Evolutionary conservation across 2,888 invertebrate genomes (phyloP).

Genomic region (Serrognathus titanus): DNA sequence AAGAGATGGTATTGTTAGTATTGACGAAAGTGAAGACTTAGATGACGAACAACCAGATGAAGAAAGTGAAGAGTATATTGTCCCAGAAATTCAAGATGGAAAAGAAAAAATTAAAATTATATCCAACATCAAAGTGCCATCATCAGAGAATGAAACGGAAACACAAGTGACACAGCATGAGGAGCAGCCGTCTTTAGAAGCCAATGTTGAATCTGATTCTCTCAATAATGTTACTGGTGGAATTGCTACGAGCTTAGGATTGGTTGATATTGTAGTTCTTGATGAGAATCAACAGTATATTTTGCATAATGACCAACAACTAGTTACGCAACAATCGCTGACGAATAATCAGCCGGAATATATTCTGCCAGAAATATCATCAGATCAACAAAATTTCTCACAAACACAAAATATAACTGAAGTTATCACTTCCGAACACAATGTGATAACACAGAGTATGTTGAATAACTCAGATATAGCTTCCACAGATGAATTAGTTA

Average conservation of each 20-base stretch:
- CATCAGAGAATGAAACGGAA: background rate
- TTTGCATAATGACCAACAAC: slow-evolving; percentile 41
- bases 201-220: background rate
- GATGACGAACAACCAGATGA: slow-evolving; percentile 41
- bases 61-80: slow-evolving; percentile 16
- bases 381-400: slow-evolving; percentile 34
- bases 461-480: slow-evolving; percentile 48
- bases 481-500: slow-evolving; percentile 58
- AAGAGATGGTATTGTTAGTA: slow-evolving; percentile 61
- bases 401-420: slow-evolving; percentile 41
- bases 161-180: background rate
- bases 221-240: slow-evolving; percentile 54
- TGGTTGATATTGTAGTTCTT: slow-evolving; percentile 57
- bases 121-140: slow-evolving; percentile 6
- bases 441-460: slow-evolving; percentile 38
- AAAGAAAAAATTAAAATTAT: slow-evolving; percentile 14
- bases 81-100: background rate
- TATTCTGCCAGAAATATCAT: slow-evolving; percentile 45
- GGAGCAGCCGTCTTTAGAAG: background rate
- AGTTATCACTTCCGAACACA: slow-evolving; percentile 28
- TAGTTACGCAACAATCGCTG: slow-evolving; percentile 21
- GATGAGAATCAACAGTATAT: slow-evolving; percentile 60
- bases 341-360: slow-evolving; percentile 36
- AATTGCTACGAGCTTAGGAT: slow-evolving; percentile 56
- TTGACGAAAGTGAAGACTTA: slow-evolving; percentile 55